Evolutionary conservation across 2,797 vertebrate species (phyloP).

Genomic region (Uromys caudimaculatus): DNA sequence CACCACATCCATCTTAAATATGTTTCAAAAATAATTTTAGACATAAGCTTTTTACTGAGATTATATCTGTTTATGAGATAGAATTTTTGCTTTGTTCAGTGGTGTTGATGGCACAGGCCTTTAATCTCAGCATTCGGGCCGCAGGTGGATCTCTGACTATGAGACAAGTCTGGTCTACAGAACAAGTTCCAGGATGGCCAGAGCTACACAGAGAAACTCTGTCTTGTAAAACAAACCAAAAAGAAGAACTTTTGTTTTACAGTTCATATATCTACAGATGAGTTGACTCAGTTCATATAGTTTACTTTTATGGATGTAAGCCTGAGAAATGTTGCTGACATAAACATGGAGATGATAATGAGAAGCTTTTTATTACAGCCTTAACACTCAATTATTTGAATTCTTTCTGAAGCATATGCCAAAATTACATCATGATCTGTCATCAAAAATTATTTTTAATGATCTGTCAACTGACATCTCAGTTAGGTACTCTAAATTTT

Average conservation of each 20-base stretch:
- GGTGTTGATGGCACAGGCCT: not conserved
- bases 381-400: conserved; percentile 65
- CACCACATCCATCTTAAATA: not conserved
- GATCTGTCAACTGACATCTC: conserved; percentile 51
- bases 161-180: not conserved
- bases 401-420: conserved; percentile 65
- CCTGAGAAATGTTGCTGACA: conserved; percentile 24
- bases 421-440: conserved; percentile 67
- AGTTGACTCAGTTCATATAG: not conserved
- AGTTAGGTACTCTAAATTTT: conserved; percentile 59
- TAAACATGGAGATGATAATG: conserved; percentile 27
- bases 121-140: not conserved
- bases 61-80: conserved; percentile 37
- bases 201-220: not conserved
- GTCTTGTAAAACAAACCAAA: not conserved
- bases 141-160: not conserved
- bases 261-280: not conserved
- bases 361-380: conserved; percentile 58
- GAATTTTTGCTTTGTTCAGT: not conserved
- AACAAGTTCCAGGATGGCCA: not conserved
- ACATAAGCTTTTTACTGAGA: conserved; percentile 38
- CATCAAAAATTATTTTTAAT: conserved; percentile 72
- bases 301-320: conserved; percentile 47
- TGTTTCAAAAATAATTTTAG: conserved; percentile 39
- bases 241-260: conserved; percentile 13